Evolutionary conservation across 2,888 invertebrate genomes (phyloP).

Genomic region (Scaptomyza polygonia): DNA sequence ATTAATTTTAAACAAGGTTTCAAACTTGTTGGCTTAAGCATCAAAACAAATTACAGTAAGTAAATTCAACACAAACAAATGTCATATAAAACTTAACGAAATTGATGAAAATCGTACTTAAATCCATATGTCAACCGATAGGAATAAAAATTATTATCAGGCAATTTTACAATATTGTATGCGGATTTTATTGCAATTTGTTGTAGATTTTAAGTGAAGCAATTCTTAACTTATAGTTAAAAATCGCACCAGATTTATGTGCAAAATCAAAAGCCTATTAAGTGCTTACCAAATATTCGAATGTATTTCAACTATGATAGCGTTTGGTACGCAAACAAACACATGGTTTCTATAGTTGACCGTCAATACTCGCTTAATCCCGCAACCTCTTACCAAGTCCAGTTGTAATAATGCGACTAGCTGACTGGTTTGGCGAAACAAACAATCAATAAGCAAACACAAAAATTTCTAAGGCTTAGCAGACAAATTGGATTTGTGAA

Average conservation of each 20-base stretch:
- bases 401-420: slow-evolving; percentile 27
- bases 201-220: neutral
- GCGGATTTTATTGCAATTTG: too few relatives aligned
- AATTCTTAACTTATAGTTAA: neutral
- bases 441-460: slow-evolving; percentile 75
- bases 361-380: neutral
- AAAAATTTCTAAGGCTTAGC: slow-evolving; percentile 72
- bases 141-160: too few relatives aligned
- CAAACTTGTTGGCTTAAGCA: too few relatives aligned
- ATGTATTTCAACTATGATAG: neutral
- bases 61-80: too few relatives aligned
- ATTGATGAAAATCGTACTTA: too few relatives aligned
- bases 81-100: too few relatives aligned
- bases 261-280: slow-evolving; percentile 29
- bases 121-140: too few relatives aligned
- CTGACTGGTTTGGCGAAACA: slow-evolving; percentile 42
- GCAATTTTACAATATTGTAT: too few relatives aligned
- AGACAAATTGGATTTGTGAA: slow-evolving; percentile 77
- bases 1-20: too few relatives aligned
- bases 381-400: neutral
- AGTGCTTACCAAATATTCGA: slow-evolving; percentile 20
- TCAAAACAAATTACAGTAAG: too few relatives aligned
- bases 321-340: neutral
- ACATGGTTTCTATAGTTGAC: slow-evolving; percentile 14
- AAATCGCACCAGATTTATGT: neutral